phyloP scores from a whole-genome alignment of 2,113 vertebrate genomes.

The Zosterops lateralis region DNA sequence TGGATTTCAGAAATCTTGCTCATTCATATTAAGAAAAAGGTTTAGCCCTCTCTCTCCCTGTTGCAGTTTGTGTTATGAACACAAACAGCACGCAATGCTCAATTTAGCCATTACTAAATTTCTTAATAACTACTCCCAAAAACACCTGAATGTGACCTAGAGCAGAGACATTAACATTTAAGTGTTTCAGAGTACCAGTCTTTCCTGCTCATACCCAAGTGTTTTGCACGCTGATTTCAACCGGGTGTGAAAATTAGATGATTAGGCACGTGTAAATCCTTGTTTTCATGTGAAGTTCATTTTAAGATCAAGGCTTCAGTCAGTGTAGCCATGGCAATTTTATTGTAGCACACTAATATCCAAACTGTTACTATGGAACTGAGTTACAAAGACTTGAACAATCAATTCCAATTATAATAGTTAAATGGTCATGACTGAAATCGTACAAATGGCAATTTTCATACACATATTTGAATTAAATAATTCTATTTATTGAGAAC shows the following conservation, averaged over 20 bases:
- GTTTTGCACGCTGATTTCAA: neutral
- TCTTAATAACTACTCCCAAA: neutral
- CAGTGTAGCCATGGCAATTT: neutral
- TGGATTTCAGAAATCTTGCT: neutral
- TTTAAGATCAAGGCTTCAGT: neutral
- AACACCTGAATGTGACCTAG: neutral
- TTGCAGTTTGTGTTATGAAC: neutral
- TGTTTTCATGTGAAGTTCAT: neutral
- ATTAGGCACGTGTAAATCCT: neutral
- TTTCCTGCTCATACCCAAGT: neutral
- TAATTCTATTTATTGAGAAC: neutral
- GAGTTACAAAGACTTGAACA: neutral
- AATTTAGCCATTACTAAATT: neutral
- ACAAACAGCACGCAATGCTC: neutral
- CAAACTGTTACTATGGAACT: neutral
- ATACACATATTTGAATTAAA: neutral
- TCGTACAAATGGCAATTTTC: neutral
- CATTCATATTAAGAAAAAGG: neutral
- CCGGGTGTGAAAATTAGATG: neutral
- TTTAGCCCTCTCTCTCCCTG: neutral
- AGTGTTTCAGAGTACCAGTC: neutral
- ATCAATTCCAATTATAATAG: neutral
- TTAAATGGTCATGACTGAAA: conserved; percentile 15
- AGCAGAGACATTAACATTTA: neutral
- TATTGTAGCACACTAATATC: neutral